Evolutionary conservation across 2,888 invertebrate species (phyloP).

Genomic region (Lycocerus yunnanus): DNA sequence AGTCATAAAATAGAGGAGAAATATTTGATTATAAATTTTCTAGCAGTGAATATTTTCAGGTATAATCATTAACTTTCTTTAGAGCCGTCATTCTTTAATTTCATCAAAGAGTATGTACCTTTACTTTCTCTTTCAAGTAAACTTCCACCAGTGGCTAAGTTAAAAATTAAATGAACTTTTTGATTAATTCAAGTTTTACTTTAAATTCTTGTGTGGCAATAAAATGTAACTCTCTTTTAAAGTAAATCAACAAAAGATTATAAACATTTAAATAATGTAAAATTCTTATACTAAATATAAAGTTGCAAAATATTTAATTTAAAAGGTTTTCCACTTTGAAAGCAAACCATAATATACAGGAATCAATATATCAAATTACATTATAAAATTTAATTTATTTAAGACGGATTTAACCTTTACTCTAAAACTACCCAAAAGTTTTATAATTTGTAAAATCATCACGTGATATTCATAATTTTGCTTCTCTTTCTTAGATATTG

Average conservation of each 20-base stretch:
- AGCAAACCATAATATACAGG: background rate
- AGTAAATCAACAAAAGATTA: background rate
- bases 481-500: conserved; percentile 30
- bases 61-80: background rate
- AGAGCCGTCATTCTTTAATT: background rate
- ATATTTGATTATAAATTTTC: background rate
- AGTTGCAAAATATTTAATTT: background rate
- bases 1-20: background rate
- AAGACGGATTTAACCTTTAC: background rate
- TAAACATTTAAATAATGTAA: background rate
- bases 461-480: conserved; percentile 31
- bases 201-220: background rate
- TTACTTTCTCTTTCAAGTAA: background rate
- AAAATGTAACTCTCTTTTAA: background rate
- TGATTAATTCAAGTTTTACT: background rate
- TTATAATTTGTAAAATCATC: conserved; percentile 27
- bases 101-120: background rate
- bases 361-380: background rate
- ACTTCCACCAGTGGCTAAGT: background rate
- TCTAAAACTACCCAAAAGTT: conserved; percentile 1
- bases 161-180: background rate
- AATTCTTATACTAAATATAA: background rate
- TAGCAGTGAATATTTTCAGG: background rate
- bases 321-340: background rate
- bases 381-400: background rate